Percentiles rank a stretch among this genome's conserved stretches.
Evolutionary conservation across 2,113 vertebrate genomes (phyloP).

Genomic region (Corvus cornix): DNA sequence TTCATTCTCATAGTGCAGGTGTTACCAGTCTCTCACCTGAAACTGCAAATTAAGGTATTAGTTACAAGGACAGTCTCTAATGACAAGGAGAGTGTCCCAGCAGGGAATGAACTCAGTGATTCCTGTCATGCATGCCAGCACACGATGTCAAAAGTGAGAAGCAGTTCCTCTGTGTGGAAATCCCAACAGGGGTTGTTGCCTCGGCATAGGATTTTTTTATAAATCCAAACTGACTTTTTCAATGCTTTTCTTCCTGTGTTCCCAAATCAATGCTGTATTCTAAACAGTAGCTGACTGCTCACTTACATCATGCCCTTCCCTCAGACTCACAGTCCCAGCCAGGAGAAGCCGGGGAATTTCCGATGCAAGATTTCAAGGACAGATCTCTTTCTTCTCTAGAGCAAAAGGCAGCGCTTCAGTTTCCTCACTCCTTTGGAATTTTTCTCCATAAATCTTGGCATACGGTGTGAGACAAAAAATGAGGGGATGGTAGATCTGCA

Average conservation of each 20-base stretch:
- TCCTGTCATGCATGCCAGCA: background rate
- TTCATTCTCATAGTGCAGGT: background rate
- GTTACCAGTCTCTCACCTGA: background rate
- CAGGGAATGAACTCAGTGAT: background rate
- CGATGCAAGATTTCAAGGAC: background rate
- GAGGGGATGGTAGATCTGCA: background rate
- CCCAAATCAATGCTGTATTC: background rate
- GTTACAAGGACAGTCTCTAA: background rate
- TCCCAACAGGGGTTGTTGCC: background rate
- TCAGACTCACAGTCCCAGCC: background rate
- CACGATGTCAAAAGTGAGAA: background rate
- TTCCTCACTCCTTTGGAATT: constrained; percentile 55
- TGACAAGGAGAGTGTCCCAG: background rate
- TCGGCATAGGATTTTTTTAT: background rate
- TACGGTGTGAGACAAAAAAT: background rate
- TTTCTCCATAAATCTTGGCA: constrained; percentile 30
- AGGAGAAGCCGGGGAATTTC: background rate
- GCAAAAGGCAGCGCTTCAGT: background rate
- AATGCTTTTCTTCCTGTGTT: background rate
- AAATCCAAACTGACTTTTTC: background rate
- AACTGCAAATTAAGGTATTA: background rate
- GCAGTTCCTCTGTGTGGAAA: background rate
- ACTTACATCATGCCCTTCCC: background rate
- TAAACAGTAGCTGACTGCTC: background rate
- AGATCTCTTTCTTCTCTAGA: background rate